Base-by-base conservation (phyloP, 2,797 vertebrate genomes). In the Crocodylus rhombifer region DNA sequence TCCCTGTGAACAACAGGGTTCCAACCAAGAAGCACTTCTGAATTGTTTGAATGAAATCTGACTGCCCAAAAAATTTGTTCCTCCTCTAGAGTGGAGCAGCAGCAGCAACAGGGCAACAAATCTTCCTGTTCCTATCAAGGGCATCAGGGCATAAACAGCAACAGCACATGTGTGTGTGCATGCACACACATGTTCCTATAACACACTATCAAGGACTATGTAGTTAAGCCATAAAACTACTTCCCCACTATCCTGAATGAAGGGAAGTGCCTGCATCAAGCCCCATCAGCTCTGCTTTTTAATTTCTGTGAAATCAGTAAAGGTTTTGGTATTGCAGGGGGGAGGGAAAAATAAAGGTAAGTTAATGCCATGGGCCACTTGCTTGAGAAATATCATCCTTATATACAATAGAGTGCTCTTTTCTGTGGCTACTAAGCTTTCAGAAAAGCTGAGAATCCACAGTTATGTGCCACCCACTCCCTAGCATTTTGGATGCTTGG, bases 1-100 rank as follows among this genome's bases (percentile, higher is more conserved):
- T 13, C 1, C 0, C 23, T 1, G 1, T 65, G 7, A 51, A 15
- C 17, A 4, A 21, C 11, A 67, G 5, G 82, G 14, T 55, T 36
- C 33, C 33, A 36, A 36, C 33, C 6, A 4, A 17, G 30, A 23
- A 92, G 5, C 1, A 20, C 17, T 88, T 75, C 33, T 79, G 20
- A 63, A 20, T 26, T 42, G 25, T 14, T 23, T 36, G 21, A 11
- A 42, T 42, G 77, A 55, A 63, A 65, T 82, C 26, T 42, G n/a
- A n/a, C 23, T 82, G 13, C 80, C 21, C 23, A 25, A 51, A 73
- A 6, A 14, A 23, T 14, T 23, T 14, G 13, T 23, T 36, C n/a
- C 5, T 5, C 16, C 17, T 10, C 17, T 42, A 71, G 9, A 71
- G 21, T 71, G 42, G 69, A 51, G 33, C 13, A 71, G 36, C 36